Conservation (phyloP, 2,888 invertebrate species). For the Pristionchus maxplancki region DNA sequence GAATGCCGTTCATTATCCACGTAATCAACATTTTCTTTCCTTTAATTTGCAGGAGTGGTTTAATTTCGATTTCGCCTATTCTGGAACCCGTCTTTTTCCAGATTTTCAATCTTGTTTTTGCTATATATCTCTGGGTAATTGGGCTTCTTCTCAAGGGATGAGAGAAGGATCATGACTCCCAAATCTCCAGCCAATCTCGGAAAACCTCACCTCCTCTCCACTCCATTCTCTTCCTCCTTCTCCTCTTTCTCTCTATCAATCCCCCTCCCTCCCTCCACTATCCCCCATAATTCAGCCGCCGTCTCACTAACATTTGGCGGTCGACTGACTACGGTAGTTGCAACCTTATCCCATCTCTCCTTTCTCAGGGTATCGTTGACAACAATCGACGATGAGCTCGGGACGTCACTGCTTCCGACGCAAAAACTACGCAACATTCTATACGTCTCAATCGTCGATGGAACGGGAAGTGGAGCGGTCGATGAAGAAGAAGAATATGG, state of each 20-base stretch:
- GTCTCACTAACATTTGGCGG: constrained; percentile 11
- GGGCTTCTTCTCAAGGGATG: not conserved
- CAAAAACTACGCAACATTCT: constrained; percentile 26
- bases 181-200: not conserved
- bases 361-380: not conserved
- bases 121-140: not conserved
- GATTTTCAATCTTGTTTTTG: constrained; percentile 3
- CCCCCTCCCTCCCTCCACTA: not conserved
- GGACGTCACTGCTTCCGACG: constrained; percentile 1
- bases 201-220: not conserved
- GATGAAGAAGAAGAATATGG: not conserved
- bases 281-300: not conserved
- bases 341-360: not conserved
- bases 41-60: not conserved
- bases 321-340: not conserved
- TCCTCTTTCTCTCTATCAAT: not conserved
- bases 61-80: not conserved
- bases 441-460: constrained; percentile 15
- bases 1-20: not conserved
- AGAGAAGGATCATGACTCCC: not conserved
- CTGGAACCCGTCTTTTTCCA: not conserved
- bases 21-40: not conserved
- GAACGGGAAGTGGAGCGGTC: not conserved
- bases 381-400: not conserved
- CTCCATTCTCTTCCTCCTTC: not conserved